A percentile compares a stretch with the other conserved stretches of the same genome.
Conservation (phyloP, 2,888 invertebrate species). For the Cetonia aurata region DNA sequence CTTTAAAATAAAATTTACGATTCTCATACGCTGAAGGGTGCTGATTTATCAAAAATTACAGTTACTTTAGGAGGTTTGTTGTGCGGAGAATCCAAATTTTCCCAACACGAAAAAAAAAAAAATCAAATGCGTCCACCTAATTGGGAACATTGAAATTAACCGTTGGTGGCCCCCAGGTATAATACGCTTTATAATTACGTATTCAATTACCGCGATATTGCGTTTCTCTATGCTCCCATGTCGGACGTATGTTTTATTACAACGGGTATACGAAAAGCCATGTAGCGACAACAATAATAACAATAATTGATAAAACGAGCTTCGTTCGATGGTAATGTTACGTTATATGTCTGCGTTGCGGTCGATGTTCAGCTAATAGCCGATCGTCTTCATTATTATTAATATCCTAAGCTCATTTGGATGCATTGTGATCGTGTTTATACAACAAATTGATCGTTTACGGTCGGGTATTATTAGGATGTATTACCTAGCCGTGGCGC, state of each 20-base stretch:
- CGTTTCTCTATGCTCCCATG: neutral
- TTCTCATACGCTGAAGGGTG: too few species aligned
- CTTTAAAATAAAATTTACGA: too few species aligned
- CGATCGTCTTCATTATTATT: constrained; percentile 10
- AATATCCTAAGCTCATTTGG: constrained; percentile 32
- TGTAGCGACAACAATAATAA: too few species aligned
- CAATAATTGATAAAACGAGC: too few species aligned
- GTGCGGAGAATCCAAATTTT: neutral
- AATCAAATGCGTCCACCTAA: neutral
- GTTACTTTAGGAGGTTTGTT: neutral
- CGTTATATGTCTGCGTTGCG: neutral
- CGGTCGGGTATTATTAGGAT: constrained; percentile 31
- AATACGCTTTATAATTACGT: constrained; percentile 14
- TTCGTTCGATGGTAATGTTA: too few species aligned
- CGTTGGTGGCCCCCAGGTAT: neutral
- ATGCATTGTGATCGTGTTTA: constrained; percentile 36
- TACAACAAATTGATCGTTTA: constrained; percentile 42
- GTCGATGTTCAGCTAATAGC: neutral
- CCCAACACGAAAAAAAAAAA: too few species aligned
- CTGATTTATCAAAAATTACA: too few species aligned
- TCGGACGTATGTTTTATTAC: too few species aligned
- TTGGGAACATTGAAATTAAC: constrained; percentile 10
- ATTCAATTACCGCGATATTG: constrained; percentile 3
- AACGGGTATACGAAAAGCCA: too few species aligned
- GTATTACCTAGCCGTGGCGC: constrained; percentile 15